phyloP scores from a whole-genome alignment of 2,113 vertebrate species.

The Paratilapia polleni region DNA sequence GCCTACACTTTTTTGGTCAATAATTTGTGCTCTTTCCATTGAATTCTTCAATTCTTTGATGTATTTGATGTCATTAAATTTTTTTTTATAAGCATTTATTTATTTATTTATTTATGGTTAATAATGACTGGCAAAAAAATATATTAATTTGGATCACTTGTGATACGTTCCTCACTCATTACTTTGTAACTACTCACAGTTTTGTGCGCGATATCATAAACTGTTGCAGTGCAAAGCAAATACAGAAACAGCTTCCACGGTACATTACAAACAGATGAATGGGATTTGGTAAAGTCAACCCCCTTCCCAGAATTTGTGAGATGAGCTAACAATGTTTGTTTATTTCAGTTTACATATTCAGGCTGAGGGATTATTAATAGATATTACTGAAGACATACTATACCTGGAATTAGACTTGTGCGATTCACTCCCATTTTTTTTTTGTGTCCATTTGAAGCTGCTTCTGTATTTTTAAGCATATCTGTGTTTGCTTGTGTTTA shows the following conservation, averaged over 20 bases:
- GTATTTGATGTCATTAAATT: not conserved
- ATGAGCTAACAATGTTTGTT: not conserved
- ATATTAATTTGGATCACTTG: too few species aligned
- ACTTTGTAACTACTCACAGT: not conserved
- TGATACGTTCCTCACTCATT: too few species aligned
- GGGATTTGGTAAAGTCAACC: not conserved
- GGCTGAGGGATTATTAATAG: not conserved
- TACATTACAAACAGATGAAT: constrained; percentile 1
- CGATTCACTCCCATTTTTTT: not conserved
- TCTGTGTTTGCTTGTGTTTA: not conserved
- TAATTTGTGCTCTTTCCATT: not conserved
- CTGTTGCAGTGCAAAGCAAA: not conserved
- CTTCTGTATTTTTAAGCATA: not conserved
- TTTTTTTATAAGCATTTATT: too few species aligned
- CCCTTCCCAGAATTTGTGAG: not conserved
- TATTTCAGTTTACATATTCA: not conserved
- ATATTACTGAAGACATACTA: not conserved
- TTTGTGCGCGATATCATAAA: not conserved
- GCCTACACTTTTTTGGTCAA: not conserved
- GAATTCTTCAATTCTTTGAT: not conserved
- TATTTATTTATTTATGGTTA: not conserved
- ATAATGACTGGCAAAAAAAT: not conserved
- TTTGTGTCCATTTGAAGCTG: too few species aligned
- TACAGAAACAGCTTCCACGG: not conserved
- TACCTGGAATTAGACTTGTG: not conserved